These are phyloP conservation scores for Apolygus lucorum DNA, from an alignment of 1,140 invertebrate species.

Conservation along the genomic window DNA sequence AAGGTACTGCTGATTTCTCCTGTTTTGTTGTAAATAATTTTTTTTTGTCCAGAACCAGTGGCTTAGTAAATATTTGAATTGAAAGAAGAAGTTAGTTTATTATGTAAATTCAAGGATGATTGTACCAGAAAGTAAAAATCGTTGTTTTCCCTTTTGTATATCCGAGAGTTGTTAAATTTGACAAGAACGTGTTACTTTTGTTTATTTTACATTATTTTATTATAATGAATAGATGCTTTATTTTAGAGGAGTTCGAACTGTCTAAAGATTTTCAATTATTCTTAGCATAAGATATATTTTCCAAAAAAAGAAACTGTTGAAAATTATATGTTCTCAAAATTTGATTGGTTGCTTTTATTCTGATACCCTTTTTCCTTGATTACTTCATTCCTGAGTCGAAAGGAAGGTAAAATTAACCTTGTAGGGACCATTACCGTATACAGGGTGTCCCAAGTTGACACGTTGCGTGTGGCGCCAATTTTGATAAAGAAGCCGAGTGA, in stretches of 20 bases:
- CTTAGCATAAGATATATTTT: conserved; percentile 27
- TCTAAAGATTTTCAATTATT: conserved; percentile 26
- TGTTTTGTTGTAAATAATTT: conserved; percentile 5
- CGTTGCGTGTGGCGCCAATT: too few species aligned
- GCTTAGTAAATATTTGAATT: conserved; percentile 16
- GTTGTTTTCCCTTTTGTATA: conserved; percentile 25
- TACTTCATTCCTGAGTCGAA: too few species aligned
- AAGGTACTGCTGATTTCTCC: not conserved
- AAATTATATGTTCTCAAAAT: conserved; percentile 29
- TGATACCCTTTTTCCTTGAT: not conserved
- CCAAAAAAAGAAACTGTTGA: conserved; percentile 28
- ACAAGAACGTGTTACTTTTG: conserved; percentile 25
- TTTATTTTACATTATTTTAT: conserved; percentile 27
- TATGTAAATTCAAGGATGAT: conserved; percentile 13
- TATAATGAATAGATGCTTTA: conserved; percentile 28
- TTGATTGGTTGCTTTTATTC: not conserved
- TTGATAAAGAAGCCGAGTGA: too few species aligned
- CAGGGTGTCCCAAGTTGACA: too few species aligned
- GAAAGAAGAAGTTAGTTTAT: conserved; percentile 14
- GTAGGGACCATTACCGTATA: too few species aligned
- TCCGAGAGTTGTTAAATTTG: conserved; percentile 28
- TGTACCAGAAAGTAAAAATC: conserved; percentile 10
- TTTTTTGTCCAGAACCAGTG: conserved; percentile 15
- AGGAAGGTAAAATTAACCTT: too few species aligned
- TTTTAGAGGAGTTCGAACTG: conserved; percentile 28